Conservation (phyloP, 1,140 invertebrate genomes). For the Drosophila paulistorum region DNA sequence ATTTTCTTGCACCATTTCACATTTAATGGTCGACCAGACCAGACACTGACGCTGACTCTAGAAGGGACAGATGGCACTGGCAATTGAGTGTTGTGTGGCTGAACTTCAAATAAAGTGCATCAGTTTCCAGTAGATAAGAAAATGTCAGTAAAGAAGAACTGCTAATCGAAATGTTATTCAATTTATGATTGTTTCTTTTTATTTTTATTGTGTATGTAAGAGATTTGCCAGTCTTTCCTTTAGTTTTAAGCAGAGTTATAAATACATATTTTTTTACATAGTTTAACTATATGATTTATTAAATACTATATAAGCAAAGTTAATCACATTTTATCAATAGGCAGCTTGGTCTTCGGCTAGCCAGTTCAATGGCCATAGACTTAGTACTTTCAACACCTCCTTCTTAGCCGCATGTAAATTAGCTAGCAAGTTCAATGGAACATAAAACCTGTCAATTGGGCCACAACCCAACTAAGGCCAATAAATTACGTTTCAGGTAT, state of each 20-base stretch:
- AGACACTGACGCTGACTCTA: neutral
- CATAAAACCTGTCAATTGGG: constrained; percentile 54
- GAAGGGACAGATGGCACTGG: constrained; percentile 10
- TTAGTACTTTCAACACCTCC: constrained; percentile 33
- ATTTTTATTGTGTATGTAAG: neutral
- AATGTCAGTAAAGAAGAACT: constrained; percentile 35
- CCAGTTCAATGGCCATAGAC: constrained; percentile 42
- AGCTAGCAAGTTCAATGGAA: constrained; percentile 54
- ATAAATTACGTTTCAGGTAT: constrained; percentile 56
- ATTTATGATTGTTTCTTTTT: neutral
- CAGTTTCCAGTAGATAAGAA: constrained; percentile 59
- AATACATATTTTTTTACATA: neutral
- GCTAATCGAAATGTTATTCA: neutral
- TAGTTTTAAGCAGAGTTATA: no score
- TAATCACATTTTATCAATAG: neutral
- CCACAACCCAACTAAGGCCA: constrained; percentile 37
- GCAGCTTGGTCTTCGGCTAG: constrained; percentile 2
- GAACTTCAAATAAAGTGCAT: constrained; percentile 30
- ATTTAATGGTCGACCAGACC: constrained; percentile 40
- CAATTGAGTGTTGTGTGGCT: constrained; percentile 50
- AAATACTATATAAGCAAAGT: neutral
- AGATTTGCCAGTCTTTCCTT: neutral
- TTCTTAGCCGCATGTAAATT: constrained; percentile 12
- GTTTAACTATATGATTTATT: neutral
- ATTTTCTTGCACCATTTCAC: constrained; percentile 67